Evolutionary conservation across 2,888 invertebrate species (phyloP), one percentile per base, ranked within the genome.

Genomic region (Drosophila kuntzei): DNA sequence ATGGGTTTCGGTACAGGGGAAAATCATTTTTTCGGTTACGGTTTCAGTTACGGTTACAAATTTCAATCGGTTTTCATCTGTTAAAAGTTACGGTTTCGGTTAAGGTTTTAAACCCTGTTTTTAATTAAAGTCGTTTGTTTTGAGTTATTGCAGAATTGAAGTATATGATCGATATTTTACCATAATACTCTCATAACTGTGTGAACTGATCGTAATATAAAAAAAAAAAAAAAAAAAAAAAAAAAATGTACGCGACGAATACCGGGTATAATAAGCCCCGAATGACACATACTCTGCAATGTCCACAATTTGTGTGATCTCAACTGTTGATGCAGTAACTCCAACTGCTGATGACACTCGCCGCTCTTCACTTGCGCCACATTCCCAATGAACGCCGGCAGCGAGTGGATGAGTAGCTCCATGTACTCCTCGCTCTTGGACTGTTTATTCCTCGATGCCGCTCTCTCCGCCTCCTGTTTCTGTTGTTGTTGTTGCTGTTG

Each of bases 301-400:
- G 95, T 95, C 95, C 95, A 95, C 76, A 95, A 88, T 91, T 95
- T 95, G 69, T 94, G 93, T 58, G 95, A 95, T 29, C 95, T 94
- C 85, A 95, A 91, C 91, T 95, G 95, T 71, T 95, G 93, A 76
- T 95, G 92, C 79, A 95, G 94, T 83, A 95, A 94, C 64, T 90
- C 85, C 60, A 95, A 94, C 76, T 95, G 95, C 88, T 95, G 94
- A 77, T 95, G 94, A 92, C 95, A 95, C 90, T 94, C 94, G 50
- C 94, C 92, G 88, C 94, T 94, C 87, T 94, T 93, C 72, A 95
- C 94, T 75, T 94, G 93, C 63, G 94, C 94, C 90, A 95, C 95
- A 92, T 95, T 95, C 68, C 95, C 94, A 73, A 95, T 94, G 91
- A 95, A 95, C 50, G 94, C 94, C 64, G 95, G 95, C 74, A 95